These are phyloP conservation scores for Dendrophyllia cribrosa DNA, from an alignment of 64 coral and sea anemone species.

Conservation along the genomic window DNA sequence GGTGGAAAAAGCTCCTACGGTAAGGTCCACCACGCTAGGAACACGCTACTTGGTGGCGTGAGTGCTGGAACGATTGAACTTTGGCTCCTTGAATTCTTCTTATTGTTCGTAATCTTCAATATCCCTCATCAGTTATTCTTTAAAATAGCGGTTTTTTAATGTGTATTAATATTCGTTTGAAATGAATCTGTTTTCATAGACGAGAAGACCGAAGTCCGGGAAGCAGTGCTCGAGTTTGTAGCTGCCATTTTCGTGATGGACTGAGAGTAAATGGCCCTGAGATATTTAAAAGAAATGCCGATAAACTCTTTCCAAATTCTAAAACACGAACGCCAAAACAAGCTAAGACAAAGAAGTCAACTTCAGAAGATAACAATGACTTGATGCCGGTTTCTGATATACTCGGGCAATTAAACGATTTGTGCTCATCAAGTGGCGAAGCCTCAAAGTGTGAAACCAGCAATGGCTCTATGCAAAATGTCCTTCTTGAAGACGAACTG, in stretches of 20 bases:
- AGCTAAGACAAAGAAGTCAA: background rate
- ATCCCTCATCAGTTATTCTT: too few relatives aligned
- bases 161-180: too few relatives aligned
- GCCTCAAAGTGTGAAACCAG: background rate
- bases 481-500: background rate
- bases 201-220: constrained; percentile 6
- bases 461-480: constrained; percentile 3
- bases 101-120: too few relatives aligned
- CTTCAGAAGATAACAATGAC: background rate
- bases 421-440: background rate
- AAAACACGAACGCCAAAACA: constrained; percentile 13
- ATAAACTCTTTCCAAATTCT: constrained; percentile 31
- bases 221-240: background rate
- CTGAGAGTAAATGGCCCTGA: constrained; percentile 13
- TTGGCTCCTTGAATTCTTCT: background rate
- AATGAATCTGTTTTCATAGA: too few relatives aligned
- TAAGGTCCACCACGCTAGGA: background rate
- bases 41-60: background rate
- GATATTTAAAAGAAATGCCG: constrained; percentile 25
- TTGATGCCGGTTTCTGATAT: constrained; percentile 19
- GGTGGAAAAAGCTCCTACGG: constrained; percentile 53
- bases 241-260: constrained; percentile 31
- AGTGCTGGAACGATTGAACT: too few relatives aligned
- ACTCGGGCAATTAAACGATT: background rate
- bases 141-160: too few relatives aligned